Percentiles rank a stretch among this genome's conserved stretches.
Evolutionary conservation across 1,140 invertebrate species (phyloP).

Genomic region (Trachymyrmex septentrionalis): DNA sequence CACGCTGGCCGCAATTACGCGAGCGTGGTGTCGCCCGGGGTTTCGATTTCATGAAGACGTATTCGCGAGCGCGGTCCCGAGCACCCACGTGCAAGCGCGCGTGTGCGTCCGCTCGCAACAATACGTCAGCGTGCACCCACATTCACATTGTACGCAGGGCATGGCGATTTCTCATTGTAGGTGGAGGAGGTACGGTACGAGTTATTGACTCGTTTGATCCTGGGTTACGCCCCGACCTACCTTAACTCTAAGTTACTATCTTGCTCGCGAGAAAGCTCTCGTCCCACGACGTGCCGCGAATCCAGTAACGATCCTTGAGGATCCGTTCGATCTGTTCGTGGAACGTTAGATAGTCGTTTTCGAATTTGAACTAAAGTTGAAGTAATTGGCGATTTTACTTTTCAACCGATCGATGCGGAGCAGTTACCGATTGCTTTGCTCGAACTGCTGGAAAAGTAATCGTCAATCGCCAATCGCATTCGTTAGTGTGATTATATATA

Average conservation of each 20-base stretch:
- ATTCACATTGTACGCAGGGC: constrained; percentile 79
- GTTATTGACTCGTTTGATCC: constrained; percentile 85
- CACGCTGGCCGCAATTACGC: constrained; percentile 62
- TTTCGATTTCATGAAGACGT: constrained; percentile 82
- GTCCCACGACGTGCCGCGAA: constrained; percentile 58
- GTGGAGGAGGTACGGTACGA: constrained; percentile 79
- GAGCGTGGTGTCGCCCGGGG: constrained; percentile 67
- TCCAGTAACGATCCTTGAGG: constrained; percentile 55
- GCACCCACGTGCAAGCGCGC: constrained; percentile 64
- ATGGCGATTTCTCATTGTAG: constrained; percentile 82
- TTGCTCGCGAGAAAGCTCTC: constrained; percentile 75
- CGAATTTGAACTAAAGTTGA: too few relatives aligned
- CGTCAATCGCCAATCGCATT: too few relatives aligned
- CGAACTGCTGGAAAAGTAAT: too few relatives aligned
- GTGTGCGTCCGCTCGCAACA: constrained; percentile 62
- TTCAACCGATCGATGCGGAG: too few relatives aligned
- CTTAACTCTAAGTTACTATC: constrained; percentile 82
- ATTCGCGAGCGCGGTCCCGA: constrained; percentile 70
- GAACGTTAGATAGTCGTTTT: not conserved
- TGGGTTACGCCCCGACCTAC: constrained; percentile 85
- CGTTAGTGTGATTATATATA: not conserved
- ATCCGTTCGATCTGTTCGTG: constrained; percentile 27
- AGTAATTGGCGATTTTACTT: too few relatives aligned
- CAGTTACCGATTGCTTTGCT: too few relatives aligned
- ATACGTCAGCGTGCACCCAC: constrained; percentile 79